Base-by-base conservation (phyloP, 1,140 invertebrate species). In the Bradysia coprophila region DNA sequence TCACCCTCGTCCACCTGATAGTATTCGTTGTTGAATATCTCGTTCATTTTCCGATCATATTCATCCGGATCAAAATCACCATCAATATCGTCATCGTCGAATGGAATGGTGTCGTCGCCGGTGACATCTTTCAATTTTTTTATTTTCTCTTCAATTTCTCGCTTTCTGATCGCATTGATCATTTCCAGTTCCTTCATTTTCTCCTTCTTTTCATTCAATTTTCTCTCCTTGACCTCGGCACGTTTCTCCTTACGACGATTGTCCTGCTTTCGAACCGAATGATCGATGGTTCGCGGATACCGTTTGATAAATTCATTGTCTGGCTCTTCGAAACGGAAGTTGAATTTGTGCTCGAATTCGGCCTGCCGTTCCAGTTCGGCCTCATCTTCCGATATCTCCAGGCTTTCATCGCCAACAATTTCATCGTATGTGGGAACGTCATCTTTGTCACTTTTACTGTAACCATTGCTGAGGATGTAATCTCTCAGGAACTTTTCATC, bases 251-350 rank as follows among this genome's bases (percentile, higher is more conserved):
- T 73, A 42, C 91, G 69, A 43, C 72, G 73, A 23, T 78, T 78
- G 55, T 94, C 80, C 51, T 80, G 81, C 20, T 72, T 73, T 22
- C 93, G 70, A 41, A 96, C 61, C 3, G 85, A 81, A 59, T 81
- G 76, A 46, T 82, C 76, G 48, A 97, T 73, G 1, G 79, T 90
- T 49, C 93, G 72, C 1, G 93, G 92, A 69, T 86, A 96, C 15
- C 82, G 66, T 67, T 90, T 90, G 16, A 90, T 73, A 68, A 92
- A 94, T 51, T 95, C 86, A 40, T 80, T 72, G 65, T 95, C 92
- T 1, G 92, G 92, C 63, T 97, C 91, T 65, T 98, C 90, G 64
- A 84, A 98, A 49, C 93, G 72, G 59, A 93, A 95, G 65, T 97
- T 96, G 55, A 83, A 97, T 54, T 95, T 94, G 23, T 86, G 72